Base-by-base conservation (phyloP, 2,888 invertebrate species). In the Criorhina ranunculi region DNA sequence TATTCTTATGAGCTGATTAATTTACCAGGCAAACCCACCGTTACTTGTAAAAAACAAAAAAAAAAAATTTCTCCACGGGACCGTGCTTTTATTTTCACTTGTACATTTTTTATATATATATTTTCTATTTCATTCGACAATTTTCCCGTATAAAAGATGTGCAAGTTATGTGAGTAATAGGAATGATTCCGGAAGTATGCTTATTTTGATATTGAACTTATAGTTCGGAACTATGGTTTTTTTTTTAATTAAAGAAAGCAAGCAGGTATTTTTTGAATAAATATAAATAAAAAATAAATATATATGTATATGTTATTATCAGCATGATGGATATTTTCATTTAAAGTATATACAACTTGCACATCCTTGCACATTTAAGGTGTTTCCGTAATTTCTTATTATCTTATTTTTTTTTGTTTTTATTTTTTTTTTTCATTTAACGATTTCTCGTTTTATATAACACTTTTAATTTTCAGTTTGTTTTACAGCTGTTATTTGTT, bases 11-110 rank as follows among this genome's bases (percentile, higher is more conserved):
- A n/a, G n/a, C n/a, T n/a, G n/a, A n/a, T n/a, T n/a, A n/a, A n/a
- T n/a, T n/a, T n/a, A n/a, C n/a, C n/a, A n/a, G n/a, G n/a, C n/a
- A n/a, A n/a, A n/a, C n/a, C n/a, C n/a, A n/a, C n/a, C n/a, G n/a
- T n/a, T n/a, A n/a, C n/a, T n/a, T n/a, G n/a, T n/a, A 33, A 3
- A 40, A 55, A n/a, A 44, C 11, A 15, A 40, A 42, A 53, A 17
- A 35, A 42, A 29, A 40, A n/a, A 9, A n/a, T 53, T 33, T 70
- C 73, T 64, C 17, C 83, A 80, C 80, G 80, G 66, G 31, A 70
- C 64, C 80, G 80, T 76, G 85, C 46, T 69, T 70, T 85, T 80
- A 79, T 85, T 85, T 85, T 70, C 69, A 69, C 49, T 83, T 57
- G 33, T 69, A 78, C 46, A 62, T 64, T 72, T 67, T 78, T 60